Evolutionary conservation across 2,797 vertebrate species (phyloP).

Genomic region (Poeciliopsis paucimaculata): DNA sequence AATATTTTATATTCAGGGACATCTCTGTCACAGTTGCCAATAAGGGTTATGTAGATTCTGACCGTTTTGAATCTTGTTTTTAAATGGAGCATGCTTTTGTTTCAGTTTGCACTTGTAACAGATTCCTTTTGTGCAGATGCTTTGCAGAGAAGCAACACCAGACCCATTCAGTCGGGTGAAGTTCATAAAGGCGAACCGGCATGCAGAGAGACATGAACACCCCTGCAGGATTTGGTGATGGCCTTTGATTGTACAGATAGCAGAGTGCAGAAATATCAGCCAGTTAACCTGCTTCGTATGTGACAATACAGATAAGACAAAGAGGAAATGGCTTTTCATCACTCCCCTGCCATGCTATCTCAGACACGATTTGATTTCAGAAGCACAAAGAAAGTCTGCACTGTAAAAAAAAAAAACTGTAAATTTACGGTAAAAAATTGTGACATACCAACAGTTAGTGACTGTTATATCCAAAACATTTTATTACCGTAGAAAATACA

Average conservation of each 20-base stretch:
- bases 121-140: slow-evolving; percentile 12
- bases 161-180: slow-evolving; percentile 29
- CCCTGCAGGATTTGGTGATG: slow-evolving; percentile 62
- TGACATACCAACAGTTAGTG: no score
- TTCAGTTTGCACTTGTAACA: not conserved
- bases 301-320: slow-evolving; percentile 72
- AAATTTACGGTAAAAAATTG: no score
- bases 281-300: slow-evolving; percentile 74
- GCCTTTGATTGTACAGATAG: slow-evolving; percentile 62
- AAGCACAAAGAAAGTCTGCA: slow-evolving; percentile 10
- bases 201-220: slow-evolving; percentile 56
- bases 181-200: slow-evolving; percentile 67
- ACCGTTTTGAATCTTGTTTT: not conserved
- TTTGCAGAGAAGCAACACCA: slow-evolving; percentile 25
- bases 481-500: no score
- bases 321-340: slow-evolving; percentile 78
- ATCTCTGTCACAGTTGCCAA: not conserved
- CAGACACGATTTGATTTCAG: slow-evolving; percentile 71
- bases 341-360: slow-evolving; percentile 58
- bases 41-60: not conserved
- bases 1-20: not conserved
- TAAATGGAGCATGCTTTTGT: not conserved
- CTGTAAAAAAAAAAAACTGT: no score
- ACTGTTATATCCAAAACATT: no score
- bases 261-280: slow-evolving; percentile 61